A percentile compares a stretch with the other conserved stretches of the same genome.
Conservation (phyloP, 2,888 invertebrate species). For the Entomobrya proxima region DNA sequence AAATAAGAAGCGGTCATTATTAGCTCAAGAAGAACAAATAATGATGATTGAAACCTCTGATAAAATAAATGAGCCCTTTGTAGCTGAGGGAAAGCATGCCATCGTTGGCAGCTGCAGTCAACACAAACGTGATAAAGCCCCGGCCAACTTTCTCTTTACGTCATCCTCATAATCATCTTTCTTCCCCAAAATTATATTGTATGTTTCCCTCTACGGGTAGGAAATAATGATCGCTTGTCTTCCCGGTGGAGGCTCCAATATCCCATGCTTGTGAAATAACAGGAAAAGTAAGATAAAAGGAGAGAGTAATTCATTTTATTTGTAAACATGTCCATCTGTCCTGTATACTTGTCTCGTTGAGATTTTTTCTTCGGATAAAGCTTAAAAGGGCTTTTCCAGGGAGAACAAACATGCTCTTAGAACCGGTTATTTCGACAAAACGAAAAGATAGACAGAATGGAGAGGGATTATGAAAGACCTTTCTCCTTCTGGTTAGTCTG, state of each 20-base stretch:
- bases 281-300: background rate
- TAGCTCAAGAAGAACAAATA: background rate
- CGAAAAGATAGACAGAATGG: background rate
- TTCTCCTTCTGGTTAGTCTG: too few species aligned
- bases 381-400: background rate
- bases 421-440: background rate
- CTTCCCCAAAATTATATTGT: background rate
- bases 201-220: background rate
- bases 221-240: conserved; percentile 23
- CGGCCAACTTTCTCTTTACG: background rate
- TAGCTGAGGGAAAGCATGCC: background rate
- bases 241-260: too few species aligned
- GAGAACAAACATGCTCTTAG: background rate
- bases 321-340: conserved; percentile 14
- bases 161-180: conserved; percentile 10
- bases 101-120: background rate
- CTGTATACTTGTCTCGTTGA: background rate
- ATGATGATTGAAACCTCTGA: background rate
- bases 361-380: background rate
- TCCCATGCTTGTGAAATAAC: background rate
- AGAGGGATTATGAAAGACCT: background rate
- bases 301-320: conserved; percentile 19
- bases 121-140: background rate
- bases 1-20: background rate
- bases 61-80: background rate